A percentile compares a stretch with the other conserved stretches of the same genome.
phyloP scores from a whole-genome alignment of 2,113 vertebrate genomes.

The Fulmarus glacialis region DNA sequence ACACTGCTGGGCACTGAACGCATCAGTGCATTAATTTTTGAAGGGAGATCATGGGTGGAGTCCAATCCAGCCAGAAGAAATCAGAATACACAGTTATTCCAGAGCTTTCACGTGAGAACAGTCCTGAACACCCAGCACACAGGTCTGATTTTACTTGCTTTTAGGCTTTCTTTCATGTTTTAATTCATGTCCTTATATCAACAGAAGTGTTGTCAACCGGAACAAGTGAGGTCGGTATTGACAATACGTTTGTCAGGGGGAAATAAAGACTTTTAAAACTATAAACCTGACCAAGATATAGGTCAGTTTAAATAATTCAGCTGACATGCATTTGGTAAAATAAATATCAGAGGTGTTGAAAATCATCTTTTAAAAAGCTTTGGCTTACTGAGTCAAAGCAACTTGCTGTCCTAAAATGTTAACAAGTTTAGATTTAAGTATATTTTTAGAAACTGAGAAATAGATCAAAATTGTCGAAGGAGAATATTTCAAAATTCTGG shows the following conservation, averaged over 20 bases:
- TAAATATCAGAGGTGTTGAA: not conserved
- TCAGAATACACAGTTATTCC: not conserved
- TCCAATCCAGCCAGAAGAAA: not conserved
- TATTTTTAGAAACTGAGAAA: not conserved
- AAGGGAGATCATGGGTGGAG: not conserved
- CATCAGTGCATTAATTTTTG: not conserved
- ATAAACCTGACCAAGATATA: not conserved
- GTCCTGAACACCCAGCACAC: not conserved
- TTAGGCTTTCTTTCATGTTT: not conserved
- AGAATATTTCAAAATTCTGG: not conserved
- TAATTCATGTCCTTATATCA: not conserved
- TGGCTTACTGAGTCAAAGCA: not conserved
- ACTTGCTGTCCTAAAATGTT: not conserved
- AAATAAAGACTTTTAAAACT: not conserved
- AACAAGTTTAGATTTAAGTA: not conserved
- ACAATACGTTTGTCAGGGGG: not conserved
- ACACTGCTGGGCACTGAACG: no score
- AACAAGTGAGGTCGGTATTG: not conserved
- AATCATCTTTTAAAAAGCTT: not conserved
- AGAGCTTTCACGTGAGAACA: not conserved
- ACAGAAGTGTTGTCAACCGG: not conserved
- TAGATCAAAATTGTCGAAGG: not conserved
- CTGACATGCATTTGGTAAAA: not conserved
- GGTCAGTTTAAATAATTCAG: not conserved
- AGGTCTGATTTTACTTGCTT: not conserved